phyloP scores from a whole-genome alignment of 35 echinoderm and acorn worm genomes.

The Heliocidaris erythrogramma region DNA sequence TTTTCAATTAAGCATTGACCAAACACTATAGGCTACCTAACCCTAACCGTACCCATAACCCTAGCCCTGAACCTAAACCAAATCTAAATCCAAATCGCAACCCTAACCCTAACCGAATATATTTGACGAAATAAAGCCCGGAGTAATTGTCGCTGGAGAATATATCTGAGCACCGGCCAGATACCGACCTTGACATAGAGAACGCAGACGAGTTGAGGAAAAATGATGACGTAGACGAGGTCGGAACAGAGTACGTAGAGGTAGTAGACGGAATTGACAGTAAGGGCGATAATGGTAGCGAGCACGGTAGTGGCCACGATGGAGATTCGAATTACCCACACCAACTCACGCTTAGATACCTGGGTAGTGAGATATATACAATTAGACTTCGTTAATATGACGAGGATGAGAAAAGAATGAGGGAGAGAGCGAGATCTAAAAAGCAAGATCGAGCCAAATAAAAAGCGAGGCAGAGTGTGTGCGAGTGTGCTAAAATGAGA shows the following conservation, averaged over 20 bases:
- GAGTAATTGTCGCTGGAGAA: background rate
- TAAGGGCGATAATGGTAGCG: constrained; percentile 69
- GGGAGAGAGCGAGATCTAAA: no score
- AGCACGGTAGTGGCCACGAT: constrained; percentile 66
- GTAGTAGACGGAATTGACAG: constrained; percentile 80
- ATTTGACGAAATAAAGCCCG: no score
- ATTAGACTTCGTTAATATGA: background rate
- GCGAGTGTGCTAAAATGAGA: no score
- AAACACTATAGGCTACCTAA: no score
- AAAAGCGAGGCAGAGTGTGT: no score
- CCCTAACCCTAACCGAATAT: no score
- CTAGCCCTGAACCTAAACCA: no score
- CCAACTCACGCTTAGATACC: constrained; percentile 73
- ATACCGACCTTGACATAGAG: constrained; percentile 59
- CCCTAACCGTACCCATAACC: no score
- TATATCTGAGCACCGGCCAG: background rate
- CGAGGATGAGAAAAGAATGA: no score
- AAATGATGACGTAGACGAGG: constrained; percentile 90
- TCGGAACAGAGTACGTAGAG: constrained; percentile 92
- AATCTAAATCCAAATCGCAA: no score
- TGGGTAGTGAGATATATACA: constrained; percentile 44
- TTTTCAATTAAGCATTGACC: no score
- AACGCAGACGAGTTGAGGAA: constrained; percentile 91
- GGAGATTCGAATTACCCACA: constrained; percentile 84
- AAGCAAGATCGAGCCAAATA: no score